Evolutionary conservation across 2,888 invertebrate genomes (phyloP).

Genomic region (Helobdella robusta): DNA sequence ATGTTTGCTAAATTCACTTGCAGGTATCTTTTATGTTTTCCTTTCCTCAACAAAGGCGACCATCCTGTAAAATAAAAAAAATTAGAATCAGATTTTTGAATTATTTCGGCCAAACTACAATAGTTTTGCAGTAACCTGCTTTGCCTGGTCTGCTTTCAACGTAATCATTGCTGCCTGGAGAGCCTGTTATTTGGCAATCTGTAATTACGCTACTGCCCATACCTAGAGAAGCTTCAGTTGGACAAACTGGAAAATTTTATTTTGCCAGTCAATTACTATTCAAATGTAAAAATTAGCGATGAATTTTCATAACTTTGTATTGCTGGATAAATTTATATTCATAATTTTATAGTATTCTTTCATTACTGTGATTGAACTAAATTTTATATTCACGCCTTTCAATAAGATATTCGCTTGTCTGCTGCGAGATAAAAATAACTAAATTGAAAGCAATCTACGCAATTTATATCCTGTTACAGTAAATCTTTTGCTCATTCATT

Average conservation of each 20-base stretch:
- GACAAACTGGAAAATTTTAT: slow-evolving; percentile 13
- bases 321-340: too few relatives aligned
- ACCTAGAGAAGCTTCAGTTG: slow-evolving; percentile 1
- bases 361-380: too few relatives aligned
- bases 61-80: slow-evolving; percentile 30
- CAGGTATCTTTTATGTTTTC: slow-evolving; percentile 36
- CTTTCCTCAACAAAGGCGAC: slow-evolving; percentile 37
- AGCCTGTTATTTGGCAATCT: slow-evolving; percentile 32
- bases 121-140: background rate
- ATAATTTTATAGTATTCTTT: too few relatives aligned
- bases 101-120: background rate
- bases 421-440: too few relatives aligned
- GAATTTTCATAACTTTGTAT: too few relatives aligned
- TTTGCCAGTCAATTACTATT: too few relatives aligned
- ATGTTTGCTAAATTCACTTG: slow-evolving; percentile 40
- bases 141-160: background rate
- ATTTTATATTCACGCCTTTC: too few relatives aligned
- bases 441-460: background rate
- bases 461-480: background rate
- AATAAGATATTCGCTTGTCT: too few relatives aligned
- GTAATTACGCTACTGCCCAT: slow-evolving; percentile 10
- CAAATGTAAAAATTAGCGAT: too few relatives aligned
- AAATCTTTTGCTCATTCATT: too few relatives aligned
- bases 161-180: slow-evolving; percentile 22
- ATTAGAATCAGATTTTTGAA: background rate